phyloP scores from a whole-genome alignment of 2,797 vertebrate genomes.

The Poecilia picta region DNA sequence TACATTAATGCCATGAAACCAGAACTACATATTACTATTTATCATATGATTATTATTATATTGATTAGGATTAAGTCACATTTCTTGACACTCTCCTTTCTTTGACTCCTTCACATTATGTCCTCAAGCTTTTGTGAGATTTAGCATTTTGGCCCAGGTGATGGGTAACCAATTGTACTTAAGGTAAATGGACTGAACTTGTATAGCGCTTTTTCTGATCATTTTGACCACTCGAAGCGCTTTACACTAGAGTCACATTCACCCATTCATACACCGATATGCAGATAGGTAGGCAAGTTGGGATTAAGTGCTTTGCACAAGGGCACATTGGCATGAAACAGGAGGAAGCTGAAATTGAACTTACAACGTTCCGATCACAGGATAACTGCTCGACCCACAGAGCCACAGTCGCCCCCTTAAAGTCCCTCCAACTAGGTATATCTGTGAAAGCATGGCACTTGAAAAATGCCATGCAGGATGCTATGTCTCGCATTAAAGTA shows the following conservation, averaged over 20 bases:
- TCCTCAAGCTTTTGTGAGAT: background rate
- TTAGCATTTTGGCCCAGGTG: background rate
- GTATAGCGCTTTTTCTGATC: no score
- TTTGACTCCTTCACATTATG: background rate
- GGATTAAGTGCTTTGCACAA: no score
- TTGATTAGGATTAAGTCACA: background rate
- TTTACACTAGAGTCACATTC: no score
- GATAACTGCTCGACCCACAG: no score
- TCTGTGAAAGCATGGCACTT: background rate
- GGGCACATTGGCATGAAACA: no score
- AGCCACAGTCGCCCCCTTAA: no score
- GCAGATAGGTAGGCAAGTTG: no score
- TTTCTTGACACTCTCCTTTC: background rate
- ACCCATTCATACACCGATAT: no score
- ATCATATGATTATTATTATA: background rate
- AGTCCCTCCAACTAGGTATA: background rate
- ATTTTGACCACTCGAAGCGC: no score
- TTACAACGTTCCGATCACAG: no score
- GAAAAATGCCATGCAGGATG: background rate
- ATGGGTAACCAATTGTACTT: background rate
- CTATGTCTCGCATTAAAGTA: background rate
- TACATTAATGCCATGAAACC: background rate
- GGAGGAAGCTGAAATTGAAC: no score
- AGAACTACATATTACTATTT: background rate
- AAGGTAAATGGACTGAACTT: no score